Evolutionary conservation across 2,113 vertebrate genomes (phyloP), one percentile per base, ranked within the genome.

Genomic region (Podarcis raffonei): DNA sequence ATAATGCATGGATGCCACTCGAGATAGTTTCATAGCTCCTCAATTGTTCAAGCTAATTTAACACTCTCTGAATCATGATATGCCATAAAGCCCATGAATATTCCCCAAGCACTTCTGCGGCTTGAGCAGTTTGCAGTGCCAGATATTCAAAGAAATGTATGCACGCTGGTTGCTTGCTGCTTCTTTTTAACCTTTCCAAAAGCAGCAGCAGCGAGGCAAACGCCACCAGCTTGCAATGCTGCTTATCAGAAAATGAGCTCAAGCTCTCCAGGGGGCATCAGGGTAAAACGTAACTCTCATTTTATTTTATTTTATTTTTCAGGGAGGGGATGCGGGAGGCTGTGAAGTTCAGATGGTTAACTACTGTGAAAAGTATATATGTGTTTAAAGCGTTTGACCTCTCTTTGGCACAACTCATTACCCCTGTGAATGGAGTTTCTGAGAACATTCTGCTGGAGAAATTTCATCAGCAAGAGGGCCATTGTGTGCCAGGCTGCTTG

Each of bases 21-120:
- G 27, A 90, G 86, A 90, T 87, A 35, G 1, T 93, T 91, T 90
- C 53, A 66, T 84, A 22, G 4, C 90, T 32, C 84, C 85, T 87
- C 48, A 53, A 68, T 83, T 30, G 23, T 1, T 57, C 6, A 27
- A 81, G 8, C 90, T 77, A 72, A 72, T 78, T 85, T 81, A 84
- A 48, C 18, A 16, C 0, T 1, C 5, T 4, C 59, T 84, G 89
- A 9, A 12, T 77, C 83, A 8, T 2, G 3, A 84, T 0, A 1
- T 81, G 69, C 53, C 85, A 69, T 30, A 16, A 48, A 87, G n/a
- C 75, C 65, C 35, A 87, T 82, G 72, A 87, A 87, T 79, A 87
- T 90, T 87, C 72, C 39, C 72, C 6, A 25, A 59, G 62, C 62
- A 5, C 65, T 86, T 76, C 42, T 74, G 78, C 12, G 11, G 48